Evolutionary conservation across 2,888 invertebrate species (phyloP).

Genomic region (Bellardia pandia): DNA sequence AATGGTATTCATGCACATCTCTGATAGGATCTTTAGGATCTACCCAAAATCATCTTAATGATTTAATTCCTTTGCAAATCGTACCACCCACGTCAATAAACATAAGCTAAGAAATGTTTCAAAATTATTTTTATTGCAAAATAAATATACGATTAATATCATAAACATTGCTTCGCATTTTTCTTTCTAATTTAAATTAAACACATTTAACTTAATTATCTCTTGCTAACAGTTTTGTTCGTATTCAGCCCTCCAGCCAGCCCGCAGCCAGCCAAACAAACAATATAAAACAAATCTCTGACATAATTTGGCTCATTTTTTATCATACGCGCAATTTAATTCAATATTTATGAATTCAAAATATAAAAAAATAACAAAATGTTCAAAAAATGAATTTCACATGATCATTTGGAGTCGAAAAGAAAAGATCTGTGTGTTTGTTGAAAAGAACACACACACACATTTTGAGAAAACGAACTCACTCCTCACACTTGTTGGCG

Average conservation of each 20-base stretch:
- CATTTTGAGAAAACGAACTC: slow-evolving; percentile 25
- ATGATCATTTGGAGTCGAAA: slow-evolving; percentile 54
- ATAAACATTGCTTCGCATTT: slow-evolving; percentile 31
- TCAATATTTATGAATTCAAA: slow-evolving; percentile 73
- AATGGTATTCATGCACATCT: too few species aligned
- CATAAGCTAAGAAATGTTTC: neutral
- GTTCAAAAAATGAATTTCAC: slow-evolving; percentile 47
- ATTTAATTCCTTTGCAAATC: slow-evolving; percentile 2
- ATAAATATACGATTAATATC: slow-evolving; percentile 57
- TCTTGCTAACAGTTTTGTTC: neutral
- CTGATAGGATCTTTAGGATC: too few species aligned
- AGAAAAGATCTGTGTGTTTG: slow-evolving; percentile 1
- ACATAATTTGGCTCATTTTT: slow-evolving; percentile 78
- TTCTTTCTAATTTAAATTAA: slow-evolving; percentile 52
- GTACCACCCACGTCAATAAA: slow-evolving; percentile 47
- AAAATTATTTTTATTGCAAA: slow-evolving; percentile 30
- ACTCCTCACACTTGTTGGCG: slow-evolving; percentile 56
- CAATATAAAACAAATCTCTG: slow-evolving; percentile 34
- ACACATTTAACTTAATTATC: slow-evolving; percentile 52
- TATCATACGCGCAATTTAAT: slow-evolving; percentile 80
- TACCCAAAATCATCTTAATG: neutral
- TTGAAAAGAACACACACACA: slow-evolving; percentile 52
- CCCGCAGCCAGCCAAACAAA: neutral
- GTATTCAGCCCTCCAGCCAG: neutral
- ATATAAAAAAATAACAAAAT: neutral